phyloP scores from a whole-genome alignment of 2,113 vertebrate species.

The Trichomycterus rosablanca region DNA sequence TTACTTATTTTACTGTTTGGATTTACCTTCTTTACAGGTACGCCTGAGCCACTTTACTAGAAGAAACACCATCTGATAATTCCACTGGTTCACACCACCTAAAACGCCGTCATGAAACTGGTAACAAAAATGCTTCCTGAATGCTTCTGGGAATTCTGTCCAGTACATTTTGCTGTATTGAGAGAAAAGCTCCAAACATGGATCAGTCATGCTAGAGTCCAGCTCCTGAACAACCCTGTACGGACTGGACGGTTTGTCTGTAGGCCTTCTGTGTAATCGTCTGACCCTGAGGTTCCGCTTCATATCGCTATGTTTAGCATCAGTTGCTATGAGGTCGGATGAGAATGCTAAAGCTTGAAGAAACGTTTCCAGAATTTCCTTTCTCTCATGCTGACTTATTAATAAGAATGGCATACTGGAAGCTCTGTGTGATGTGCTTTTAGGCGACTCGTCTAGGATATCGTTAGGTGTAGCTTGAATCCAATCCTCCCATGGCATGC shows the following conservation, averaged over 20 bases:
- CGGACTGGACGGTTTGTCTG: constrained; percentile 4
- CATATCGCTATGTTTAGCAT: constrained; percentile 3
- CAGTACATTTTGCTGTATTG: constrained; percentile 56
- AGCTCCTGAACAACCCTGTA: constrained; percentile 49
- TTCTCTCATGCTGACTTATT: constrained; percentile 45
- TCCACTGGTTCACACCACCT: constrained; percentile 59
- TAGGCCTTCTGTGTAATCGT: background rate
- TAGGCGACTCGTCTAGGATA: background rate
- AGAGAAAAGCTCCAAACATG: constrained; percentile 47
- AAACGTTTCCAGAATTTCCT: constrained; percentile 52
- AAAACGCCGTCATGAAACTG: constrained; percentile 20
- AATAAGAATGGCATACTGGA: constrained; percentile 28
- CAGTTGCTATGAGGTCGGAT: constrained; percentile 50
- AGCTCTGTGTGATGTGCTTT: background rate
- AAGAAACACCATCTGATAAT: constrained; percentile 38
- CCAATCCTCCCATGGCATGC: background rate
- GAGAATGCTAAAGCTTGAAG: constrained; percentile 55
- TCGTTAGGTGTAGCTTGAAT: background rate
- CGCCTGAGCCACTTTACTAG: constrained; percentile 48
- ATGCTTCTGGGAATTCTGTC: constrained; percentile 49
- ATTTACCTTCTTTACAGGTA: constrained; percentile 50
- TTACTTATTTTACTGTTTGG: too few relatives aligned
- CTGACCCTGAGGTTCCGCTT: background rate
- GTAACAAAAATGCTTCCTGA: constrained; percentile 48
- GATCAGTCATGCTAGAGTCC: constrained; percentile 46